Base-by-base conservation (phyloP, 2,797 vertebrate species). In the Avahi laniger region DNA sequence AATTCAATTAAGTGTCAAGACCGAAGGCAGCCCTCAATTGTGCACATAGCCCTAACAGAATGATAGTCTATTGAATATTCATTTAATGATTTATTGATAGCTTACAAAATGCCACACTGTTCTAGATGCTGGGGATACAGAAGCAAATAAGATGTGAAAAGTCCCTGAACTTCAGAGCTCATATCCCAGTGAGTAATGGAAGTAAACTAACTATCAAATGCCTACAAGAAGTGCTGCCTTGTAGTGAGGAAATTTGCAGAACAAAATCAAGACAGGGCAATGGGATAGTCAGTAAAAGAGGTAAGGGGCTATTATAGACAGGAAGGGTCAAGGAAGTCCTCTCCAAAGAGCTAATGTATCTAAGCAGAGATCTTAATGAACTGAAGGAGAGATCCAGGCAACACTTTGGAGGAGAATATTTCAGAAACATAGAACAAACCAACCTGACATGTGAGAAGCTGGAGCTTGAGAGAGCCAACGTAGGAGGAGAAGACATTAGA, bases 41-140 rank as follows among this genome's bases (percentile, higher is more conserved):
- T 46, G 26, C 26, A 33, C 14, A 4, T 22, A 11, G 7, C n/a
- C 17, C 28, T 33, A 38, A 93, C 2, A 26, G 26, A 91, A 94
- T 15, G 38, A 38, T 26, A 41, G 43, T 35, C 81, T 54, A 85
- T 15, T 69, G 20, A 65, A 54, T 38, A 67, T 61, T 35, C 26
- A 70, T 50, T 76, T 30, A 76, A 41, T 38, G 61, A 33, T 50
- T 91, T 69, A 41, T 26, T 57, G 43, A 93, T 79, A 80, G 57
- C 10, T 17, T 50, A 24, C 22, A 35, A 35, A 76, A 43, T 50
- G 5, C 22, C 43, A 14, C 5, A 14, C 18, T 75, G 26, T 63
- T 57, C 50, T 50, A 79, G 5, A n/a, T 35, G 24, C 28, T 52
- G 5, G 1, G 2, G 9, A 13, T 43, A 15, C 17, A 38, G 76